Conservation (phyloP, 2,888 invertebrate species). For the Nemoura dubitans region DNA sequence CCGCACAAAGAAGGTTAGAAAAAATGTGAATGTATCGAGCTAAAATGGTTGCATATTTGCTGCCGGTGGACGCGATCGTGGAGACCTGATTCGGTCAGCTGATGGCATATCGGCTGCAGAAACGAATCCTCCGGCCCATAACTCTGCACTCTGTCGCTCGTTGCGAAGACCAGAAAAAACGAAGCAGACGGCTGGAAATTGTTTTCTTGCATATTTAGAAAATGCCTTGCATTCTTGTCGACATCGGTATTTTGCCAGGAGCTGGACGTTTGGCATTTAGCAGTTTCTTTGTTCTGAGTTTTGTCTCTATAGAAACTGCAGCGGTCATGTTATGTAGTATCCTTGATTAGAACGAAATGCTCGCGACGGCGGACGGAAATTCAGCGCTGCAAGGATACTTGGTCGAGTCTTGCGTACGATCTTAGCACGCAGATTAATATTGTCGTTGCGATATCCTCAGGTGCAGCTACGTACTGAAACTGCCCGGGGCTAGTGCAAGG, state of each 20-base stretch:
- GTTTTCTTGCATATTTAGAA: conserved; percentile 13
- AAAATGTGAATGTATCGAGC: neutral
- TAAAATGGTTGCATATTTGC: neutral
- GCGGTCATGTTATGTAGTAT: neutral
- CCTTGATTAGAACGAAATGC: neutral
- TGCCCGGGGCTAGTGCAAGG: no score
- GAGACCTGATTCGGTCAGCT: neutral
- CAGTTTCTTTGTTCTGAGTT: neutral
- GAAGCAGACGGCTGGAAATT: neutral
- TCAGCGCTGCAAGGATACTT: neutral
- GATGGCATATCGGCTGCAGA: conserved; percentile 1
- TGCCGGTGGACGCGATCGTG: neutral
- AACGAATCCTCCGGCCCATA: neutral
- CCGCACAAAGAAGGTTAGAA: neutral
- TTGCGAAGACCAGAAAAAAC: neutral
- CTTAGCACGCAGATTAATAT: no score
- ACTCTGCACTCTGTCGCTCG: neutral
- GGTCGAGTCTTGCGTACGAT: no score
- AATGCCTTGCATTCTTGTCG: neutral
- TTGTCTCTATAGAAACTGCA: neutral
- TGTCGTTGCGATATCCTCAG: no score
- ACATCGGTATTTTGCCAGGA: neutral
- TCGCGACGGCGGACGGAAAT: neutral
- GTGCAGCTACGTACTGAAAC: no score
- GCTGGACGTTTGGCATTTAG: neutral